These are phyloP conservation scores for Tigriopus californicus DNA, from an alignment of 2,888 invertebrate species.

Conservation along the genomic window DNA sequence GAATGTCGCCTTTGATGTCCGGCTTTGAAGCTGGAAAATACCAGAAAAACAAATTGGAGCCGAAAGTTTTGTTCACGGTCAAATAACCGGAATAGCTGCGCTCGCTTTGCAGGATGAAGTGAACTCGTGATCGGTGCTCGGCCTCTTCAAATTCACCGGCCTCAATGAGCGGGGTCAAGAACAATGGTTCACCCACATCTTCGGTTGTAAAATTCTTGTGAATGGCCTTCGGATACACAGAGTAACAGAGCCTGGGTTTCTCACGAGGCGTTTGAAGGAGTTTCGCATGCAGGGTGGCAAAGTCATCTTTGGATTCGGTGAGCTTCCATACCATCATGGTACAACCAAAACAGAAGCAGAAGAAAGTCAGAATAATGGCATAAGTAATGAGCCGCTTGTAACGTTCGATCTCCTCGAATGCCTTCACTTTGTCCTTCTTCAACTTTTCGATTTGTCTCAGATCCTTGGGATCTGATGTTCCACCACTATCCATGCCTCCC, in stretches of 20 bases:
- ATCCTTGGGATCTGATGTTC: too few relatives aligned
- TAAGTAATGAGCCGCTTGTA: slow-evolving; percentile 3
- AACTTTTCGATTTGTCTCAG: neutral
- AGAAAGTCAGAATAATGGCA: neutral
- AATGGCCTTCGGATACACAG: slow-evolving; percentile 1
- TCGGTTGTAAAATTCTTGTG: neutral
- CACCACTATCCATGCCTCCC: too few relatives aligned
- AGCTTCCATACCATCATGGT: slow-evolving; percentile 3
- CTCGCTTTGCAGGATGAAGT: neutral
- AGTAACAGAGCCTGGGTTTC: neutral
- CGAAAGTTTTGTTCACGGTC: neutral
- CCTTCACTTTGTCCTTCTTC: neutral
- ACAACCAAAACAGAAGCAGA: neutral
- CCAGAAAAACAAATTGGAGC: slow-evolving; percentile 10
- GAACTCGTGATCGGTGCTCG: neutral
- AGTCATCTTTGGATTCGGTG: neutral
- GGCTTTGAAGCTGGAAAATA: slow-evolving; percentile 12
- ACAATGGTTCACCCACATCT: slow-evolving; percentile 4
- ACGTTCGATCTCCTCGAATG: neutral
- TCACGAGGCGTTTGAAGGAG: slow-evolving; percentile 1
- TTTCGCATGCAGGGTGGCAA: neutral
- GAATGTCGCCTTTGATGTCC: neutral
- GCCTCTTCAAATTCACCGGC: neutral
- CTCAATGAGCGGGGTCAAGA: neutral
- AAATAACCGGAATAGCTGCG: slow-evolving; percentile 7